Evolutionary conservation across 30 jellyfish, hydroid and myxozoan species (phyloP), one percentile per base, ranked within the genome.

Genomic region (Morbakka virulenta): DNA sequence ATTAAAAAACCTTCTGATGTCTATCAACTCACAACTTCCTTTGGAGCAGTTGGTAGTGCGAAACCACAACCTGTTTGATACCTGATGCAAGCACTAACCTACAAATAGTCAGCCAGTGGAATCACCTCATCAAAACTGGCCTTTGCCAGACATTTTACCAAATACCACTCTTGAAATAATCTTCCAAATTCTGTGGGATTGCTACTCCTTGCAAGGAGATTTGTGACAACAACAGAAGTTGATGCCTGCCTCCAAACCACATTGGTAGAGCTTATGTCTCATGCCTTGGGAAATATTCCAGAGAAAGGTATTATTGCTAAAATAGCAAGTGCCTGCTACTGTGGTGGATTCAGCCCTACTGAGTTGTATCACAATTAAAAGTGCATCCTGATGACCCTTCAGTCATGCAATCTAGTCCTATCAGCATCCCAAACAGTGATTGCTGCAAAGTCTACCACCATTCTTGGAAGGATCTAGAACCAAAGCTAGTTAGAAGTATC

Each of bases 31-130:
- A 89, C 74, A 2, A 83, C 95, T 3, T 27, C 89, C 84, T 83
- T 83, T 65, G 74, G 57, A 4, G 95, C 73, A 21, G 90, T 83
- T 27, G 91, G 70, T 12, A 48, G 35, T 14, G 63, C 85, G 26
- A 83, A 83, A 48, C 95, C 90, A 3, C 91, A 83, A 63, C 95
- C 95, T 2, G 23, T 89, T 26, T 83, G 67, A 61, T 83, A 84
- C 95, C 95, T 0, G 85, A 83, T 30, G 95, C 74, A 30, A 53
- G 65, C 77, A 9, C 85, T 13, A 83, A 83, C 32, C 89, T 83
- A 28, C 95, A 77, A 13, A 50, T 21, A 14, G 74, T 83, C 51
- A 76, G 62, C 49, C 83, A 32, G 17, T 83, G 95, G 91, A 73
- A 83, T 26, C 74, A 62, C 75, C 26, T 83, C 48, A 72, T 83